These are phyloP conservation scores for Liasis olivaceus DNA, from an alignment of 2,797 vertebrate species.

Conservation along the genomic window DNA sequence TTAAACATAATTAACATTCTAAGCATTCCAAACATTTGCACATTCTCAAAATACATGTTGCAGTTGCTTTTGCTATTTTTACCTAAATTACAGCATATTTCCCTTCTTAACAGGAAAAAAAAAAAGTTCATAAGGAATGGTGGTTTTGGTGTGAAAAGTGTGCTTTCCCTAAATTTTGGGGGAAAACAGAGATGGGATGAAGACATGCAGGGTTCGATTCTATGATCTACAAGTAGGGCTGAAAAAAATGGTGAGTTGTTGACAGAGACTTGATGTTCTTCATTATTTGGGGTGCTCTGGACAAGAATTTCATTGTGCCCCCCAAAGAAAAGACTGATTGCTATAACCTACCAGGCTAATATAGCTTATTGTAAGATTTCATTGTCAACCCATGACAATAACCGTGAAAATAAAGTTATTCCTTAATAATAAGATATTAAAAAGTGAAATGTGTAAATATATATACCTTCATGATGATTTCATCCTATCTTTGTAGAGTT, in stretches of 20 bases:
- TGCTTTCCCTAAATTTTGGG: neutral
- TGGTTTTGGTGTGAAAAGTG: neutral
- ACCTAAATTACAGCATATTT: constrained; percentile 24
- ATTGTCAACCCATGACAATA: neutral
- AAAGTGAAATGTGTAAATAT: too few relatives aligned
- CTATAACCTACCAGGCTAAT: neutral
- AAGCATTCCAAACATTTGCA: constrained; percentile 63
- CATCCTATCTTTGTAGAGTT: too few relatives aligned
- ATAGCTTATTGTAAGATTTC: neutral
- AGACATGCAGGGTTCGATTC: neutral
- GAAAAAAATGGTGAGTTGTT: neutral
- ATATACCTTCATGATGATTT: too few relatives aligned
- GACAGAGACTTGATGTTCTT: neutral
- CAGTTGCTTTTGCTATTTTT: neutral
- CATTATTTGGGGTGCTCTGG: neutral
- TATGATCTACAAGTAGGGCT: neutral
- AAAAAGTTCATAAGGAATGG: neutral
- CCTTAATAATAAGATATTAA: too few relatives aligned
- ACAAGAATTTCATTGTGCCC: neutral
- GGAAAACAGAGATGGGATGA: neutral
- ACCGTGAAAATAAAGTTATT: neutral
- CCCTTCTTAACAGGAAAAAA: neutral
- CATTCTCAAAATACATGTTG: neutral
- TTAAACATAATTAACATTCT: constrained; percentile 58
- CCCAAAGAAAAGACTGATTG: neutral